Base-by-base conservation (phyloP, 2,888 invertebrate species). In the Drosophila ustulata region DNA sequence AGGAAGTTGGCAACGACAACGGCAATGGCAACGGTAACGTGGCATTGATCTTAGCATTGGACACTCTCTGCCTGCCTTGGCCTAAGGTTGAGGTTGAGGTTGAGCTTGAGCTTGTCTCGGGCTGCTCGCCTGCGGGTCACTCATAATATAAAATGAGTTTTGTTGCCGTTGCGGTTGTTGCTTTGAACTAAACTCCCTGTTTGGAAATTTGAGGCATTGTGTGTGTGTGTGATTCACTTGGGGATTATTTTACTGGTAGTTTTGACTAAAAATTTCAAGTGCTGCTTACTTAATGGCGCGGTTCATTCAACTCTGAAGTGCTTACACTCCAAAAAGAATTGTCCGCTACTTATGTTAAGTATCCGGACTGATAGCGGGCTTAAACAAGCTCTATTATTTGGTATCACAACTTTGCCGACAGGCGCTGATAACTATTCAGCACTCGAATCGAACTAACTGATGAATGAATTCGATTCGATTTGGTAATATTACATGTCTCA, bases 21-120 rank as follows among this genome's bases (percentile, higher is more conserved):
- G 39, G 39, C 39, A 41, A 18, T 18, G 39, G 39, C 39, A 71
- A 55, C 67, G 59, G 41, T 73, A 55, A 46, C 73, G 67, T 87
- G 85, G 85, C 85, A 86, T 86, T 86, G 85, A 86, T 86, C 85
- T 86, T 86, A 86, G 85, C 89, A 85, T 85, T 85, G 87, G 83
- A 71, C 78, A 71, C 62, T 66, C 64, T 39, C 34, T 11, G 37
- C 46, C 23, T 18, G 30, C 51, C 62, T 9, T 51, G 47, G 45
- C 32, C 75, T 39, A 69, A 72, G 74, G 80, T 83, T 82, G 78
- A 79, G 71, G 77, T 74, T 82, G 69, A 80, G 68, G 63, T 66
- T 65, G 65, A 64, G 51, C 65, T 68, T 75, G 69, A 78, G 57
- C 57, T 46, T 65, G 55, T 59, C 59, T 50, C 57, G 56, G 18